phyloP scores from a whole-genome alignment of 2,797 vertebrate genomes.

The Gymnothorax reevesii region DNA sequence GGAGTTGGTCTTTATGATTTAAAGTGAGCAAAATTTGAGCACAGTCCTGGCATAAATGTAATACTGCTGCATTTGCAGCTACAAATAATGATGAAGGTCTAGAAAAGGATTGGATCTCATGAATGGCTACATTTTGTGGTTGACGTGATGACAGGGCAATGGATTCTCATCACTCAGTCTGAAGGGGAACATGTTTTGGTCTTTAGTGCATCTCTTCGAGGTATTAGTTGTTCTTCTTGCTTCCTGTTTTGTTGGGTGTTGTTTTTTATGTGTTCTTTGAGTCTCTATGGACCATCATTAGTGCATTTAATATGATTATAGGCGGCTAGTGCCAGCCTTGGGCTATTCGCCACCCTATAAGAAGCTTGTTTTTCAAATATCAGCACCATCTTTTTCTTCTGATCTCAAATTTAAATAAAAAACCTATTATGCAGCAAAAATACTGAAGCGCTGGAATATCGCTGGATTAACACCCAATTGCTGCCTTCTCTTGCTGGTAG shows the following conservation, averaged over 20 bases:
- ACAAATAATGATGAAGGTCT: neutral
- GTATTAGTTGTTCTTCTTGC: slow-evolving; percentile 5
- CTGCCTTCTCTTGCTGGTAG: slow-evolving; percentile 74
- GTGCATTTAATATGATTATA: slow-evolving; percentile 43
- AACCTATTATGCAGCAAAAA: slow-evolving; percentile 83
- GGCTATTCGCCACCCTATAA: slow-evolving; percentile 26
- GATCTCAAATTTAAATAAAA: slow-evolving; percentile 82
- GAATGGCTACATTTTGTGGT: neutral
- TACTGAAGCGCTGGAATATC: slow-evolving; percentile 70
- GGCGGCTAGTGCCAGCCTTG: slow-evolving; percentile 10
- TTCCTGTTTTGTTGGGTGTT: slow-evolving; percentile 27
- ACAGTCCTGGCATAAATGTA: neutral
- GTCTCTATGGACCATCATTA: slow-evolving; percentile 56
- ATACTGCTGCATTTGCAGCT: neutral
- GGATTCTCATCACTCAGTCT: slow-evolving; percentile 15
- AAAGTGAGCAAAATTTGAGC: neutral
- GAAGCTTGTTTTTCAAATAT: slow-evolving; percentile 56
- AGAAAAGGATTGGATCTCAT: slow-evolving; percentile 4
- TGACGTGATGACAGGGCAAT: neutral
- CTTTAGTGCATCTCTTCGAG: slow-evolving; percentile 15
- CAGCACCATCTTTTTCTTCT: slow-evolving; percentile 76
- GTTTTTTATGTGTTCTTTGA: slow-evolving; percentile 1
- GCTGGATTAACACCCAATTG: slow-evolving; percentile 60
- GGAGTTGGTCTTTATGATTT: slow-evolving; percentile 15
- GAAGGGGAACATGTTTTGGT: slow-evolving; percentile 22